Conservation (phyloP, 2,113 vertebrate species). For the Numida meleagris region DNA sequence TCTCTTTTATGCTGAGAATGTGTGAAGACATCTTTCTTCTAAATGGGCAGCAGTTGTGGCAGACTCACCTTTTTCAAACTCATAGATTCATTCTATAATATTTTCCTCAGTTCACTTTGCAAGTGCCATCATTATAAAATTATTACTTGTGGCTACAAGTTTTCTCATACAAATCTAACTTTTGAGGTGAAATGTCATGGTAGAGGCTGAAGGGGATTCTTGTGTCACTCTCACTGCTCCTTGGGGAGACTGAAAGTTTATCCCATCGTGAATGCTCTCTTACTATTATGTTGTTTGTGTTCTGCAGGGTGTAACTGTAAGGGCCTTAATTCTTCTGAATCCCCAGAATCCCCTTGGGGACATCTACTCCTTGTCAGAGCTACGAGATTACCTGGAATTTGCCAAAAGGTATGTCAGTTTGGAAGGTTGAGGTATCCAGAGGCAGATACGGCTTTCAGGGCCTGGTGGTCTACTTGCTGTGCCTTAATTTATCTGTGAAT, state of each 20-base stretch:
- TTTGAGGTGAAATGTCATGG: not conserved
- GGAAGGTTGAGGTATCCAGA: not conserved
- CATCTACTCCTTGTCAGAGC: conserved; percentile 87
- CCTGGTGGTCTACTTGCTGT: not conserved
- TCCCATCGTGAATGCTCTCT: not conserved
- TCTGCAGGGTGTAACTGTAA: conserved; percentile 85
- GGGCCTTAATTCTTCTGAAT: conserved; percentile 91
- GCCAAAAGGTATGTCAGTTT: conserved; percentile 86
- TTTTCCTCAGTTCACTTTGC: not conserved
- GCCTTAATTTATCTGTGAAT: not conserved
- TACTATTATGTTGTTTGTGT: not conserved
- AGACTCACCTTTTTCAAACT: not conserved
- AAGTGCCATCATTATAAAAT: not conserved
- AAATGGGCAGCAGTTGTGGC: not conserved
- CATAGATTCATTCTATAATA: not conserved
- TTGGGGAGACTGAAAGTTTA: not conserved
- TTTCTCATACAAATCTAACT: not conserved
- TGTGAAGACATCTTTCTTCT: not conserved
- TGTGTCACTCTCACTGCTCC: not conserved
- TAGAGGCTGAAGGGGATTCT: not conserved
- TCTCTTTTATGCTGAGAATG: not conserved
- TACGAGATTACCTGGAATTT: conserved; percentile 90
- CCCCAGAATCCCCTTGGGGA: conserved; percentile 96
- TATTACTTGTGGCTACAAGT: not conserved
- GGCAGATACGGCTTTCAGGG: not conserved